Percentiles rank a stretch among this genome's conserved stretches.
phyloP scores from a whole-genome alignment of 92 coral and sea anemone species.

The Epizoanthus illoricatus region DNA sequence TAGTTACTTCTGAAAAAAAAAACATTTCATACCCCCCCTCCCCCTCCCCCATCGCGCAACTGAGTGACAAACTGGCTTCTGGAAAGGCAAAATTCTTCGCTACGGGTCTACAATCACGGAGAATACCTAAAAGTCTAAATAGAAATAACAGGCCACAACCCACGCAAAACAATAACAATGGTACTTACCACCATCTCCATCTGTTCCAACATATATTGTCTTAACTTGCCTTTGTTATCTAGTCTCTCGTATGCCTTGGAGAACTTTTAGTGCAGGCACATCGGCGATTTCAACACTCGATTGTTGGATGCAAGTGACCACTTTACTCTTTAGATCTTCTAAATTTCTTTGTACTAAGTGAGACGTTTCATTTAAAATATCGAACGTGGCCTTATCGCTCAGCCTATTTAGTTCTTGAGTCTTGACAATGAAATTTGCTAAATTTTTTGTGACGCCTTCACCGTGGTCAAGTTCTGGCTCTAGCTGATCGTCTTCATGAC shows the following conservation, averaged over 20 bases:
- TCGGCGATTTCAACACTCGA: neutral
- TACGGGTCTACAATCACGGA: too few species aligned
- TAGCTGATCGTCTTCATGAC: too few species aligned
- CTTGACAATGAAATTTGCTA: slow-evolving; percentile 18
- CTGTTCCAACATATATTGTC: neutral
- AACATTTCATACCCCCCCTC: too few species aligned
- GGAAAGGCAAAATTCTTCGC: too few species aligned
- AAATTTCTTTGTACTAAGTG: slow-evolving; percentile 21
- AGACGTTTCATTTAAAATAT: neutral
- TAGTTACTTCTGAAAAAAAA: too few species aligned
- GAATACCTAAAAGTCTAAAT: neutral
- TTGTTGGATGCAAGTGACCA: neutral
- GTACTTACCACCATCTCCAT: slow-evolving; percentile 24
- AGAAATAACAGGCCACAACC: neutral
- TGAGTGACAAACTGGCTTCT: too few species aligned
- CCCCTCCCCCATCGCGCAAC: too few species aligned
- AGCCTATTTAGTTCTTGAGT: slow-evolving; percentile 10
- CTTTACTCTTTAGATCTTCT: neutral
- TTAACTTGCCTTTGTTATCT: slow-evolving; percentile 14
- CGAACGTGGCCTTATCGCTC: slow-evolving; percentile 14
- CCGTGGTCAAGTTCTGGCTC: neutral
- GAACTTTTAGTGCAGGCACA: slow-evolving; percentile 6
- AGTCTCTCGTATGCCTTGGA: slow-evolving; percentile 9
- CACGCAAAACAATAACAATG: neutral
- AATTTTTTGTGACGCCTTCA: neutral